phyloP scores from a whole-genome alignment of 2,797 vertebrate genomes.

The Zonotrichia albicollis region DNA sequence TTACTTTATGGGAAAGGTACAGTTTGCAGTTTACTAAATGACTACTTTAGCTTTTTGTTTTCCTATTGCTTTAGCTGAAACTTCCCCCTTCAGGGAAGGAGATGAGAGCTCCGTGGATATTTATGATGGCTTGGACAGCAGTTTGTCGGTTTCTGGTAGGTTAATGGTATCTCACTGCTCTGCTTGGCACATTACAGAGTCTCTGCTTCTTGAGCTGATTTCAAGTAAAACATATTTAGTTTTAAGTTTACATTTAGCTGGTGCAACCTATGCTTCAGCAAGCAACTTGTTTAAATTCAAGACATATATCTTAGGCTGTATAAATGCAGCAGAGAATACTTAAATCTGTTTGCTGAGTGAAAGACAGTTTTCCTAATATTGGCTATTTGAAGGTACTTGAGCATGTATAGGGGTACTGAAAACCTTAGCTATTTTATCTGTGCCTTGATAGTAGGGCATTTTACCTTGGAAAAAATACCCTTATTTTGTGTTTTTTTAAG shows the following conservation, averaged over 20 bases:
- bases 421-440: not conserved
- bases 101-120: constrained; percentile 94
- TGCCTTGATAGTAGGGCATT: not conserved
- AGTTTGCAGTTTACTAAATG: not conserved
- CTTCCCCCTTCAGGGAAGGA: constrained; percentile 71
- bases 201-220: not conserved
- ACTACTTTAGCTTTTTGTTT: not conserved
- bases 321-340: not conserved
- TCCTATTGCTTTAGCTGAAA: constrained; percentile 60
- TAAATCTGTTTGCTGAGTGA: not conserved
- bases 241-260: not conserved
- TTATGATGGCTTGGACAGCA: constrained; percentile 88
- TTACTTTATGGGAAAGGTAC: not conserved
- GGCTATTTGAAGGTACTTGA: not conserved
- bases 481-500: not conserved
- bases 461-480: not conserved
- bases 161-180: not conserved
- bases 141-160: constrained; percentile 77
- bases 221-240: not conserved
- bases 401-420: not conserved
- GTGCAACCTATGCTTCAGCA: not conserved
- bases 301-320: not conserved
- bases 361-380: not conserved
- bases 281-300: not conserved
- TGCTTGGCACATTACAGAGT: not conserved